Conservation (phyloP, 2,888 invertebrate species). For the Neria commutata region DNA sequence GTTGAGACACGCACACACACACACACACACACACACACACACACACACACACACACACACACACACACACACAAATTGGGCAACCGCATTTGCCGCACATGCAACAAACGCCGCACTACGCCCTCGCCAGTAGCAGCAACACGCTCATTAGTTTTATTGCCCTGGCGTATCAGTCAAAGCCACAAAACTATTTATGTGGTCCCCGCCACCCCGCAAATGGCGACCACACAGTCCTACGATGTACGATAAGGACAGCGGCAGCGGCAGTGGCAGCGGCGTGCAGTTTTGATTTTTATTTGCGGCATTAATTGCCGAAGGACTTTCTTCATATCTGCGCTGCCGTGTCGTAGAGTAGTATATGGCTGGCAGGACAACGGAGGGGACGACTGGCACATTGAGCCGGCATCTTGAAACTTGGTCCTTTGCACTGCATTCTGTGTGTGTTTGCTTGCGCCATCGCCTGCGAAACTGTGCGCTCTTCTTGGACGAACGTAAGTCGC, state of each 20-base stretch:
- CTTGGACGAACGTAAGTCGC: slow-evolving; percentile 15
- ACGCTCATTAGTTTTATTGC: slow-evolving; percentile 50
- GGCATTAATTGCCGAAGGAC: slow-evolving; percentile 13
- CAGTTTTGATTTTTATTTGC: not conserved
- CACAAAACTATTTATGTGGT: slow-evolving; percentile 61
- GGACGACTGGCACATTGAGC: slow-evolving; percentile 54
- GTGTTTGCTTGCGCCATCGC: not conserved
- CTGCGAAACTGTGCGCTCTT: not conserved
- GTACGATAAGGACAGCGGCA: slow-evolving; percentile 3
- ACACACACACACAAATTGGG: too few relatives aligned
- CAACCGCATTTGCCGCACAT: too few relatives aligned
- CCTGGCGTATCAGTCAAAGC: slow-evolving; percentile 54
- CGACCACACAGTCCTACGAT: not conserved
- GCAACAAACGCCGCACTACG: too few relatives aligned
- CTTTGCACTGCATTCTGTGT: not conserved
- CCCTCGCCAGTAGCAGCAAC: slow-evolving; percentile 6
- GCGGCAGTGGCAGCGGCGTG: slow-evolving; percentile 1
- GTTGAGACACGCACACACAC: not conserved
- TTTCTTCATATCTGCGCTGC: not conserved
- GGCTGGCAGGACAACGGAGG: slow-evolving; percentile 12
- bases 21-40: not conserved
- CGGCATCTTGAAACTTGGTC: slow-evolving; percentile 5
- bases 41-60: too few relatives aligned
- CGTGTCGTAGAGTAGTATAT: slow-evolving; percentile 12
- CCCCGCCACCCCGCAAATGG: slow-evolving; percentile 45